Conservation (phyloP, 1,140 invertebrate species). For the Sarcophaga bullata region DNA sequence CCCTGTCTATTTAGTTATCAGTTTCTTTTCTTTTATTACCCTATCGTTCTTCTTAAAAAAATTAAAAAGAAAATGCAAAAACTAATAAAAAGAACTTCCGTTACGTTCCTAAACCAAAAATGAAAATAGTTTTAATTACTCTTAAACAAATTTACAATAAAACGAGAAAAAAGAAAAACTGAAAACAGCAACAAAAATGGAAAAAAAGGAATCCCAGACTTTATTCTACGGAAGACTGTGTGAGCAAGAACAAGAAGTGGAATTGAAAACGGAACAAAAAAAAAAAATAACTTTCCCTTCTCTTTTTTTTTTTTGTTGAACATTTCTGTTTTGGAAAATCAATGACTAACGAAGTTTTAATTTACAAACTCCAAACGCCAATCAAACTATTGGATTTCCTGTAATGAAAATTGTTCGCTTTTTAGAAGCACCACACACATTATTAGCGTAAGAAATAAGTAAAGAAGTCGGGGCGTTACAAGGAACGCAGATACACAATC, state of each 20-base stretch:
- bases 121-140: neutral
- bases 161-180: neutral
- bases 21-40: neutral
- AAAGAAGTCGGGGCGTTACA: too few relatives aligned
- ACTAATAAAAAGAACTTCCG: too few relatives aligned
- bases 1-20: neutral
- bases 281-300: too few relatives aligned
- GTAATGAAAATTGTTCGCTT: too few relatives aligned
- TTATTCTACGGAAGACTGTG: neutral
- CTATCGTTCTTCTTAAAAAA: neutral
- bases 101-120: neutral
- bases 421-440: too few relatives aligned
- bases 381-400: too few relatives aligned
- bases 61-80: too few relatives aligned
- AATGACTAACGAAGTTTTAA: slow-evolving; percentile 18
- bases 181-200: neutral
- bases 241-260: neutral
- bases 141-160: neutral
- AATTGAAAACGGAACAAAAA: neutral
- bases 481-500: too few relatives aligned
- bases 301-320: too few relatives aligned
- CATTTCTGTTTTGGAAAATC: too few relatives aligned
- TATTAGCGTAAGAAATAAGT: too few relatives aligned
- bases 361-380: too few relatives aligned
- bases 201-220: neutral